Evolutionary conservation across 2,113 vertebrate species (phyloP).

Genomic region (Amia ocellicauda): DNA sequence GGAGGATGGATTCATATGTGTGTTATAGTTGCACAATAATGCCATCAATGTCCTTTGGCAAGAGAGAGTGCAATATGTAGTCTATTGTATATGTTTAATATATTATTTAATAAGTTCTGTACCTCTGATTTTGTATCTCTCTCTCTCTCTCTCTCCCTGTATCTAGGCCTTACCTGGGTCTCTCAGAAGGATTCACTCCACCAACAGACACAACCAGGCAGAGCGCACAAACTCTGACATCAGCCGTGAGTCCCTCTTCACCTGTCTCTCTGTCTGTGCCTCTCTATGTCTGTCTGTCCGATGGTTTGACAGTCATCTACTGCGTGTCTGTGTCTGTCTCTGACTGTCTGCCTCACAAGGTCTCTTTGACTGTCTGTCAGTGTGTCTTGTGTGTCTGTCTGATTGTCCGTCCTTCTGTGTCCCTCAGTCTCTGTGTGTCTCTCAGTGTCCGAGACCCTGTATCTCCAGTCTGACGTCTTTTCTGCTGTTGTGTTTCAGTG

Average conservation of each 20-base stretch:
- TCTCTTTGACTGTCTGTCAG: neutral
- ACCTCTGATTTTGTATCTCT: neutral
- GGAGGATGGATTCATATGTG: no score
- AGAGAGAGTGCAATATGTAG: no score
- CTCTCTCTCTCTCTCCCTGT: neutral
- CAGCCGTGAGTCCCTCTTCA: constrained; percentile 58
- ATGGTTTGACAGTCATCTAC: neutral
- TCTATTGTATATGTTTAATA: no score
- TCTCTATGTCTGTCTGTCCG: neutral
- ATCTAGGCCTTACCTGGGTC: constrained; percentile 59
- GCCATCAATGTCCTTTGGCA: no score
- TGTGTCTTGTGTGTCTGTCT: constrained; percentile 4
- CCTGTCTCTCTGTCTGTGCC: neutral
- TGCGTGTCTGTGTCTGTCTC: constrained; percentile 3
- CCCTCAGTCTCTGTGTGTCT: neutral
- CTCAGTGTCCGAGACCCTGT: neutral
- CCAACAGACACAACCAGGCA: constrained; percentile 71
- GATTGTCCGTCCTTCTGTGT: neutral
- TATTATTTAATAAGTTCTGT: no score
- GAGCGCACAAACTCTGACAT: constrained; percentile 68
- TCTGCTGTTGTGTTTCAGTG: constrained; percentile 45
- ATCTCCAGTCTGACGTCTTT: neutral
- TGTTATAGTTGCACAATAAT: no score
- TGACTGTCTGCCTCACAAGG: neutral
- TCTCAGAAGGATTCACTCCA: constrained; percentile 76